Conservation (phyloP, 2,888 invertebrate genomes). For the Tachina lurida region DNA sequence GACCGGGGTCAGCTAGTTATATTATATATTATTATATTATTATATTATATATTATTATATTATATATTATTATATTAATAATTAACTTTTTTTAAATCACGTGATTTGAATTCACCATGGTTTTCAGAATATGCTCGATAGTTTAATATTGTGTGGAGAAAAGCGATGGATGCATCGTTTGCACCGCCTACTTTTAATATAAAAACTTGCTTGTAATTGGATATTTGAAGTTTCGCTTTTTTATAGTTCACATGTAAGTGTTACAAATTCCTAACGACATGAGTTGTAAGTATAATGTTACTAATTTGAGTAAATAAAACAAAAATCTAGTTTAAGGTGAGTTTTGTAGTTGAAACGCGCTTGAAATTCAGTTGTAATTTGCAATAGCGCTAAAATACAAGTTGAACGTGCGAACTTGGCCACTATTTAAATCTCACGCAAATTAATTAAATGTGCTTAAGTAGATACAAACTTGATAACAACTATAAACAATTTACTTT, state of each 20-base stretch:
- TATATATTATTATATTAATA: too few species aligned
- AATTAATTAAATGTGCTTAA: neutral
- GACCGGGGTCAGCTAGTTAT: too few species aligned
- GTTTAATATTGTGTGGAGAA: too few species aligned
- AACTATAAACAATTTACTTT: conserved; percentile 14
- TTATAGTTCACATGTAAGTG: neutral
- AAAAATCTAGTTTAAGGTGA: conserved; percentile 20
- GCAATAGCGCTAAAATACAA: conserved; percentile 34
- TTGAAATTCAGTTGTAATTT: conserved; percentile 41
- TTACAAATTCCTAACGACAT: neutral
- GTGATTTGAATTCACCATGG: too few species aligned
- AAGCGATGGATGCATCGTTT: too few species aligned
- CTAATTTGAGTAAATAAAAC: conserved; percentile 23
- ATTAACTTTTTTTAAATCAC: too few species aligned
- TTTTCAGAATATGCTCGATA: too few species aligned
- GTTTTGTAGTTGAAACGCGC: conserved; percentile 43
- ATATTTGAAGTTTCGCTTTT: neutral
- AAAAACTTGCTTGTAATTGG: too few species aligned
- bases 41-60: too few species aligned
- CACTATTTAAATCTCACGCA: conserved; percentile 22
- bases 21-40: too few species aligned
- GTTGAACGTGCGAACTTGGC: conserved; percentile 39
- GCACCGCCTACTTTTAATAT: too few species aligned
- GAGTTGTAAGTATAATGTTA: conserved; percentile 5
- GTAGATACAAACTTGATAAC: conserved; percentile 15